Evolutionary conservation across 2,888 invertebrate genomes (phyloP).

Genomic region (Plutella xylostella): DNA sequence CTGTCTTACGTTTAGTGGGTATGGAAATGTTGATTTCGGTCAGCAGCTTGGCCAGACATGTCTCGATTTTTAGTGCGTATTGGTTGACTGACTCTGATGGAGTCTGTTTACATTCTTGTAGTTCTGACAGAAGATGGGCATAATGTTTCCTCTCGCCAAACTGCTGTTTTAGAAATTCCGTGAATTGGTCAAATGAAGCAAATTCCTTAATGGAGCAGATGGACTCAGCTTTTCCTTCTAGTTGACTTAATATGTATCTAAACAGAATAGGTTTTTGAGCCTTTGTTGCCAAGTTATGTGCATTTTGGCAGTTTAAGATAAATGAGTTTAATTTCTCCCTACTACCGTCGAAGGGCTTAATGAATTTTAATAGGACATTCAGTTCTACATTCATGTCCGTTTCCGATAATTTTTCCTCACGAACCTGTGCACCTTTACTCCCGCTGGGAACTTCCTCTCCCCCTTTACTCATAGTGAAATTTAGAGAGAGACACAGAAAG

Average conservation of each 20-base stretch:
- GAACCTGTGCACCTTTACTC: too few relatives aligned
- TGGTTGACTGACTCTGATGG: conserved; percentile 18
- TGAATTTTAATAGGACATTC: background rate
- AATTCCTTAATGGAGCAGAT: background rate
- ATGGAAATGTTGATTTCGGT: conserved; percentile 20
- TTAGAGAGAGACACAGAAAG: too few relatives aligned
- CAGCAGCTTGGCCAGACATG: conserved; percentile 20
- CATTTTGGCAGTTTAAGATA: background rate
- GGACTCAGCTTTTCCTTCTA: background rate
- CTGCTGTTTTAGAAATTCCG: conserved; percentile 22
- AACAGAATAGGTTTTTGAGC: background rate
- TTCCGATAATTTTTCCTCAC: too few relatives aligned
- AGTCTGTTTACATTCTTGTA: conserved; percentile 20
- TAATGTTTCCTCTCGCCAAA: conserved; percentile 23
- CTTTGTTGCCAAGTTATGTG: background rate
- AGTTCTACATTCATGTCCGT: too few relatives aligned
- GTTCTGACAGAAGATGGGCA: conserved; percentile 19
- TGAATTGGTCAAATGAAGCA: too few relatives aligned
- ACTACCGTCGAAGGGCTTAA: background rate
- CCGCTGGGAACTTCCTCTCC: too few relatives aligned
- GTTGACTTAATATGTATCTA: background rate
- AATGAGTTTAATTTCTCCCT: background rate
- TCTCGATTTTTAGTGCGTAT: conserved; percentile 20
- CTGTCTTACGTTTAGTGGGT: conserved; percentile 9
- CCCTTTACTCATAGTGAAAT: too few relatives aligned